Evolutionary conservation across 2,888 invertebrate genomes (phyloP), one percentile per base, ranked within the genome.

Genomic region (Luffia ferchaultella): DNA sequence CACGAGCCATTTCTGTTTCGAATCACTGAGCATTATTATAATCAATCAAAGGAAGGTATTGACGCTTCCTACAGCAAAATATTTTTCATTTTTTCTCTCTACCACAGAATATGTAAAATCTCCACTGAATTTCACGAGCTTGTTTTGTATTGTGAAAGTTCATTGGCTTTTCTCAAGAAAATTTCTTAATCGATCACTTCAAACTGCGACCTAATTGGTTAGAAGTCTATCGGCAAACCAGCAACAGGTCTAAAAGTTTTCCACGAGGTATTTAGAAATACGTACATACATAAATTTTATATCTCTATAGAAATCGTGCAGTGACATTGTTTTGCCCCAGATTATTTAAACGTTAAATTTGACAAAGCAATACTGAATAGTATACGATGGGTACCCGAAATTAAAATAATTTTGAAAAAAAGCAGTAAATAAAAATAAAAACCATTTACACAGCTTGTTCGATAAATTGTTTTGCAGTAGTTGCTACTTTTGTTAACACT

Each of bases 21-120:
- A 69, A 65, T 68, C 80, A 78, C 78, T 68, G 72, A 73, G 70
- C 70, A 50, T 41, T 50, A 30, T 3, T 30, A 12, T 74, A 79
- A 77, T 76, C 76, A 70, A 71, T 71, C 69, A 79, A 79, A 77
- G 83, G 83, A 79, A 79, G 80, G 76, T 73, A 74, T 69, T 70
- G 77, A 82, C 76, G 80, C 79, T 79, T 83, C 75, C 80, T 73
- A 74, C 71, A n/a, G n/a, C n/a, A 67, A 78, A 75, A 77, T 76
- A 75, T 68, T 58, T 51, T 19, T 50, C 46, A 42, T 43, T 20
- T 41, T 45, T 20, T 42, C 45, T 48, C 18, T 12, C 5, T 41
- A 3, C 18, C 19, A 30, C 30, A n/a, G 42, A 19, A n/a, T 18
- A 18, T 18, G 19, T 42, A 41, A 16, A 18, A 20, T 17, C 18